A percentile compares a stretch with the other conserved stretches of the same genome.
phyloP scores from a whole-genome alignment of 2,797 vertebrate genomes.

The Anguilla obscura region DNA sequence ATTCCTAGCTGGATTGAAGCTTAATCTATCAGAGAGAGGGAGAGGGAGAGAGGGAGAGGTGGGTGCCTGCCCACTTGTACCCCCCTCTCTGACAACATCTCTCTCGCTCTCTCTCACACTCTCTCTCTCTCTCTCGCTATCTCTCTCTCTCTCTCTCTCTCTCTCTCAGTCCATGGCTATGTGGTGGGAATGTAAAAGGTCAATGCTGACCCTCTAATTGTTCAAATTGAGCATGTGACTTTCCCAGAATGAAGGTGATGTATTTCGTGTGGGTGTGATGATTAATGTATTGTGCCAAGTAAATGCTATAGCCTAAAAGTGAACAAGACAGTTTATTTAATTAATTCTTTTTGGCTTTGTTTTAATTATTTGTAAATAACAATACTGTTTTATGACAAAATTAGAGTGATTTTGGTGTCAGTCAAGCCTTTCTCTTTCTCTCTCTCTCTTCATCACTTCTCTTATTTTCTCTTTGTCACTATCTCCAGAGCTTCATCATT shows the following conservation, averaged over 20 bases:
- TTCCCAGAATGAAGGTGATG: neutral
- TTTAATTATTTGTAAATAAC: neutral
- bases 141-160: constrained; percentile 9
- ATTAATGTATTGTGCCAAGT: neutral
- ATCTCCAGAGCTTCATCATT: neutral
- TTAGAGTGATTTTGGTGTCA: neutral
- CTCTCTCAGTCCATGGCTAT: neutral
- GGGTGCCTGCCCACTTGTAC: constrained; percentile 53
- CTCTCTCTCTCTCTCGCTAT: constrained; percentile 51
- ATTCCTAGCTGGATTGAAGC: constrained; percentile 78
- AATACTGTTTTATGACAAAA: neutral
- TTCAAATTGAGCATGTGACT: neutral
- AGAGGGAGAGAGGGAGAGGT: constrained; percentile 36
- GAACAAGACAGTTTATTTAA: neutral
- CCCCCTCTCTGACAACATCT: constrained; percentile 49
- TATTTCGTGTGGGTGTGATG: neutral
- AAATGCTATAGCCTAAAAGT: neutral
- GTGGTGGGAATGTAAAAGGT: neutral
- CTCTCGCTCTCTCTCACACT: constrained; percentile 38
- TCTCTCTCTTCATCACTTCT: neutral
- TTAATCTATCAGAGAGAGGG: constrained; percentile 69
- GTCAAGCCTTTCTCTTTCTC: neutral
- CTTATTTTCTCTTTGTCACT: constrained; percentile 20
- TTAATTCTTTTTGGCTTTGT: neutral
- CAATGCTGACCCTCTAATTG: neutral